Base-by-base conservation (phyloP, 2,797 vertebrate species). In the Enteromius viviparus region DNA sequence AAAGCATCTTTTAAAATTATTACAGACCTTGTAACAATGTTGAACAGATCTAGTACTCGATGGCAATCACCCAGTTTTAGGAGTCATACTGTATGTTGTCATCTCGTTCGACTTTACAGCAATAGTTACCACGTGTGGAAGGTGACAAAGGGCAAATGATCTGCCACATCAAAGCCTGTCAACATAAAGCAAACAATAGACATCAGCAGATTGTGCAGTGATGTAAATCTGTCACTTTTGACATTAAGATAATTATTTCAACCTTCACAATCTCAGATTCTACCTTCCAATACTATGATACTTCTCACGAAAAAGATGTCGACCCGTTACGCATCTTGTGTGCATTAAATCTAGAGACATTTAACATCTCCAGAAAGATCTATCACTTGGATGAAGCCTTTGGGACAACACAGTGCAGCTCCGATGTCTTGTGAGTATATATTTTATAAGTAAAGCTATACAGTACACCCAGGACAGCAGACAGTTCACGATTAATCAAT, bases 101-200 rank as follows among this genome's bases (percentile, higher is more conserved):
- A 79, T 78, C 70, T 83, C 62, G n/a, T 55, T 26, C 11, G 6
- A 42, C 34, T 80, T 80, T 80, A 76, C 29, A 58, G 49, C 72
- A 75, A 76, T 80, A 23, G 70, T 79, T 84, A 60, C 83, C 83
- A 76, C 10, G 14, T 72, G 72, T 80, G 62, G 47, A 65, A 58
- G 72, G 66, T 81, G 82, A 81, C 68, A 26, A 80, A 26, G 68
- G 68, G 66, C 70, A 71, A 68, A 66, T 40, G 45, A 51, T 53
- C 68, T 76, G 65, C 79, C 58, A 78, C 37, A 58, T 69, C 75
- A 87, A 78, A 78, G 62, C 45, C 60, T 51, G 40, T 49, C 37
- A 29, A 71, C 8, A 15, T 55, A 71, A 71, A 23, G 60, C 21
- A 80, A 80, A 69, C 65, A 70, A 45, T 58, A n/a, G 51, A 60